A percentile compares a stretch with the other conserved stretches of the same genome.
These are phyloP conservation scores for Microcebus jonahi DNA, from an alignment of 2,113 vertebrate species.

Conservation along the genomic window DNA sequence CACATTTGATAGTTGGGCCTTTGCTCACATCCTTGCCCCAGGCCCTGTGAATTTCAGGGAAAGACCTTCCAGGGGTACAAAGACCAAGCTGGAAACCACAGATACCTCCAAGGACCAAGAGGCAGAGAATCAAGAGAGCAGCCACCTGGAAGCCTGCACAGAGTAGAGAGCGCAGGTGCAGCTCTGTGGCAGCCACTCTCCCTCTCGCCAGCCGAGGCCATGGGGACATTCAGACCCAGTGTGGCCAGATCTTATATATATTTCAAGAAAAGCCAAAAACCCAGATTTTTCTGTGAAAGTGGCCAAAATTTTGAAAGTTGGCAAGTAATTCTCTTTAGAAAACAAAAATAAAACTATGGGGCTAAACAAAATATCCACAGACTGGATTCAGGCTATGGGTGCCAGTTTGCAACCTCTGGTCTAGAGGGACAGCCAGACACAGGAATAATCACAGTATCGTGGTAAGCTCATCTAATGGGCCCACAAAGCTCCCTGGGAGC, in stretches of 20 bases:
- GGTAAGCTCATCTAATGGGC: too few relatives aligned
- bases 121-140: neutral
- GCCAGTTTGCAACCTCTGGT: neutral
- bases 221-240: neutral
- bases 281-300: neutral
- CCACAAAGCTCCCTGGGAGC: neutral
- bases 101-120: neutral
- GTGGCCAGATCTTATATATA: neutral
- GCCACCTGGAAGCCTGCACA: too few relatives aligned
- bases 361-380: neutral
- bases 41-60: neutral
- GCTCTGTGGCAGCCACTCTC: accelerated
- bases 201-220: neutral
- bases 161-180: too few relatives aligned
- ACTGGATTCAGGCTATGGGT: neutral
- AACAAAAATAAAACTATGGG: neutral
- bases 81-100: neutral
- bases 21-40: neutral
- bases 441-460: neutral
- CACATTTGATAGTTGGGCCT: too few relatives aligned
- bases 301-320: neutral
- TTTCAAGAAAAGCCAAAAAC: neutral
- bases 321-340: neutral
- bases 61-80: neutral
- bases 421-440: neutral